These are phyloP conservation scores for Drosophila murphyi DNA, from an alignment of 1,140 invertebrate genomes.

Conservation along the genomic window DNA sequence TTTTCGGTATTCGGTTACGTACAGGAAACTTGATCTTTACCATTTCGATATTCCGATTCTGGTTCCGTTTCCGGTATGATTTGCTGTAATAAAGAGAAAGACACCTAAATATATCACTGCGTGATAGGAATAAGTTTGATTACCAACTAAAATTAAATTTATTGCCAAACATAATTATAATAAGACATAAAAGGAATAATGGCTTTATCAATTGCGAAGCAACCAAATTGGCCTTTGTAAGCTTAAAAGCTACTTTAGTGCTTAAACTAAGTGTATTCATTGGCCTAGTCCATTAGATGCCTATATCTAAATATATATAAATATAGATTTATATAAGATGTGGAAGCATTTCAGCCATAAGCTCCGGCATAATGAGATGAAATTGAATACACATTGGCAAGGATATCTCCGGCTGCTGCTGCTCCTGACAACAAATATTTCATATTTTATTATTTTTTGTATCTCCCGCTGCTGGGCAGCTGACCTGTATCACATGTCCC, in stretches of 20 bases:
- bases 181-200: not conserved
- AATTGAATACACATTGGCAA: constrained; percentile 40
- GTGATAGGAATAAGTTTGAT: no score
- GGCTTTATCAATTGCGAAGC: not conserved
- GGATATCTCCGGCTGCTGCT: constrained; percentile 12
- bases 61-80: no score
- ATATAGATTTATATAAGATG: not conserved
- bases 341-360: constrained; percentile 10
- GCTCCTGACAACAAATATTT: constrained; percentile 26
- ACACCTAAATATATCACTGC: no score
- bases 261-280: constrained; percentile 20
- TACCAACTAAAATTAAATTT: no score
- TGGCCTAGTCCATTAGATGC: constrained; percentile 29
- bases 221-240: constrained; percentile 13
- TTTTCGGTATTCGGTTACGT: no score
- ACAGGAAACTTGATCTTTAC: no score
- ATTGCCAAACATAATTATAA: constrained; percentile 1
- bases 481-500: constrained; percentile 61
- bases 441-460: constrained; percentile 23
- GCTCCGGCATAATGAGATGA: constrained; percentile 42
- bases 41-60: no score
- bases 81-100: no score
- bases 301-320: constrained; percentile 8
- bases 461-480: constrained; percentile 27
- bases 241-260: constrained; percentile 26